phyloP scores from a whole-genome alignment of 1,140 invertebrate genomes.

The Drosophila malerkotliana region DNA sequence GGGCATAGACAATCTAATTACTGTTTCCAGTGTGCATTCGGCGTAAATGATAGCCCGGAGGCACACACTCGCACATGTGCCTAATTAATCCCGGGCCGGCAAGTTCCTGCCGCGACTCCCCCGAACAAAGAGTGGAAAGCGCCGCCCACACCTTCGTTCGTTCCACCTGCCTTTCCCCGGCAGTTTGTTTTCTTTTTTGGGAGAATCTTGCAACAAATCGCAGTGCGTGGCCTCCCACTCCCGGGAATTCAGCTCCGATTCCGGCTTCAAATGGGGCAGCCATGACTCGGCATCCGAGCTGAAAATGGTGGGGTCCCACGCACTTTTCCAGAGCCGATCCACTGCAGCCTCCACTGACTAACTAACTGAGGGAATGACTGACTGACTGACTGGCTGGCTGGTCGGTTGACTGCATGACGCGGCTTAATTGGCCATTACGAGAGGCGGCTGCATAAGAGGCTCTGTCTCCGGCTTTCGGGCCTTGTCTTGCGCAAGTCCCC shows the following conservation, averaged over 20 bases:
- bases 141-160: slow-evolving; percentile 19
- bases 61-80: slow-evolving; percentile 33
- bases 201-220: slow-evolving; percentile 18
- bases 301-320: slow-evolving; percentile 68
- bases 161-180: slow-evolving; percentile 50
- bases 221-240: slow-evolving; percentile 66
- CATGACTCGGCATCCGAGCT: slow-evolving; percentile 65
- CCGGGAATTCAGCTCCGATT: slow-evolving; percentile 11
- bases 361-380: slow-evolving; percentile 26
- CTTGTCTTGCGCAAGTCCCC: slow-evolving; percentile 59
- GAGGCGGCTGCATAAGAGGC: slow-evolving; percentile 53
- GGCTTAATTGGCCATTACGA: slow-evolving; percentile 78
- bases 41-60: slow-evolving; percentile 67
- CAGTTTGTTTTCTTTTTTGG: slow-evolving; percentile 8
- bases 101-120: slow-evolving; percentile 21
- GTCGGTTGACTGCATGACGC: slow-evolving; percentile 53
- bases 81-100: slow-evolving; percentile 52
- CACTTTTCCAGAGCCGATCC: slow-evolving; percentile 57
- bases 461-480: neutral
- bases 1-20: slow-evolving; percentile 74
- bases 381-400: slow-evolving; percentile 32
- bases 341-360: slow-evolving; percentile 41
- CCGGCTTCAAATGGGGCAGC: slow-evolving; percentile 22
- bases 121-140: slow-evolving; percentile 14
- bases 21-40: slow-evolving; percentile 68